phyloP scores from a whole-genome alignment of 1,140 invertebrate genomes.

The Tetragnatha versicolor region DNA sequence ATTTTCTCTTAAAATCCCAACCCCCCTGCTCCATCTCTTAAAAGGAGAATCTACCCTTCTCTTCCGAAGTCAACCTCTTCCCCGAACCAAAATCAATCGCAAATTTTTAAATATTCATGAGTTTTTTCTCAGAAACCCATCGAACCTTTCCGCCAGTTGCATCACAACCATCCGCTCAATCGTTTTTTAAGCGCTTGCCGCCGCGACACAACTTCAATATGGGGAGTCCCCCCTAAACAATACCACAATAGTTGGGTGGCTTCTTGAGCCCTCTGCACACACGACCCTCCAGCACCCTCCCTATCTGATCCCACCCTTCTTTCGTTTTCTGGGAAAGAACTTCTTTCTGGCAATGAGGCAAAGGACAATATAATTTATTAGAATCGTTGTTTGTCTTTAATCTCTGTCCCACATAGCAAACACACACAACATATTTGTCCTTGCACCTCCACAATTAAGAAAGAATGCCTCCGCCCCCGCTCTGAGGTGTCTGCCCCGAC shows the following conservation, averaged over 20 bases:
- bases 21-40: no score
- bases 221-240: slow-evolving; percentile 18
- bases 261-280: slow-evolving; percentile 36
- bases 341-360: slow-evolving; percentile 49
- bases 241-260: slow-evolving; percentile 19
- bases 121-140: no score
- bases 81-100: no score
- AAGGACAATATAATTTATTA: slow-evolving; percentile 53
- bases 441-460: slow-evolving; percentile 27
- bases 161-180: neutral
- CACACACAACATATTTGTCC: slow-evolving; percentile 45
- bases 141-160: no score
- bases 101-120: no score
- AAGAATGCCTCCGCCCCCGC: neutral
- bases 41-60: no score
- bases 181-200: no score
- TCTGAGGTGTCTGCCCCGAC: neutral
- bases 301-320: slow-evolving; percentile 45
- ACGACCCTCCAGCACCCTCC: neutral
- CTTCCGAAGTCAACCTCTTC: no score
- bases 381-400: slow-evolving; percentile 51
- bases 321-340: slow-evolving; percentile 25
- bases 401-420: slow-evolving; percentile 44
- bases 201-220: no score
- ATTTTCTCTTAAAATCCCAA: no score